Base-by-base conservation (phyloP, 2,113 vertebrate genomes). In the Ctenodactylus gundi region DNA sequence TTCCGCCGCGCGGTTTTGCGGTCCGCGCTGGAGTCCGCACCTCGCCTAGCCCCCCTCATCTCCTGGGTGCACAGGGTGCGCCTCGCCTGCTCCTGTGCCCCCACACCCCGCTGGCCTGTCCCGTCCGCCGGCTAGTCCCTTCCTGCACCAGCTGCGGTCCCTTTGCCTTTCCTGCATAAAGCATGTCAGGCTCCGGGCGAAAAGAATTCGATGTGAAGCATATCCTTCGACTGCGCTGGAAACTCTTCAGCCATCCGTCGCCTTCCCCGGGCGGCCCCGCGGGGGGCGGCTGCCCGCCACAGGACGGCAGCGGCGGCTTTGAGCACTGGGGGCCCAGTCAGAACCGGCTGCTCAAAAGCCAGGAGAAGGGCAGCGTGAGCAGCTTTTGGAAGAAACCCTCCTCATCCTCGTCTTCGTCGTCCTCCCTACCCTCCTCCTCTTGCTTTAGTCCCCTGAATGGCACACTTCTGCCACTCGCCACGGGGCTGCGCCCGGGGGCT, bases 121-220 rank as follows among this genome's bases (percentile, higher is more conserved):
- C 80, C 58, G 90, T 81, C 83, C 67, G 62, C 95, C 27, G 49
- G 51, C 17, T 53, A 20, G 15, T 58, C 85, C 34, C 41, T 36
- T 75, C 11, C 68, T 36, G 90, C 34, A 21, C 53, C 49, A 21
- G 46, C 91, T 76, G 53, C 46, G 9, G 20, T 84, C 55, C 20
- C 31, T 87, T 21, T 12, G 41, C 44, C 82, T 65, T 44, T 39
- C 17, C 78, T 27, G 67, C 76, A 21, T 90, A 85, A 57, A 98
- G 75, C 93, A 98, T 98, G 98, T 98, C 98, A 46, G 98, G 98
- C 91, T 98, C 98, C 1, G 97, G 98, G 91, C 92, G 98, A 96
- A 98, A 98, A 97, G 98, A 98, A 96, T 98, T 98, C 95, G 98
- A 98, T 97, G 98, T 98, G 96, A 98, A 98, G 93, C 98, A 98